phyloP scores from a whole-genome alignment of 2,113 vertebrate genomes.

The Callipepla squamata region DNA sequence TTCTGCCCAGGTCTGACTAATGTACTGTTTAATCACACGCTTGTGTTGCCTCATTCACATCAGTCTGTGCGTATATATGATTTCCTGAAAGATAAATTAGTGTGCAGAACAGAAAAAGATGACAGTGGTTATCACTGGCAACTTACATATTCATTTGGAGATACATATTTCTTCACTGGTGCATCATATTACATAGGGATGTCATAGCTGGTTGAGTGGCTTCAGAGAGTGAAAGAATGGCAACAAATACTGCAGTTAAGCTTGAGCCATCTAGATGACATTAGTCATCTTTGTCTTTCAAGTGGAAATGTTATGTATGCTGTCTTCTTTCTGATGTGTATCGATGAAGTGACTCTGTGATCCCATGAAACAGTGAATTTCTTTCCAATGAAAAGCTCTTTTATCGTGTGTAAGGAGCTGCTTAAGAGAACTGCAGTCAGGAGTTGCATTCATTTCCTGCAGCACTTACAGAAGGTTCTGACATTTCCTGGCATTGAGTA shows the following conservation, averaged over 20 bases:
- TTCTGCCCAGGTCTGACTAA: not conserved
- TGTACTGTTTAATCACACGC: not conserved
- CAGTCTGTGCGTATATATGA: not conserved
- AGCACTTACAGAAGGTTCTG: not conserved
- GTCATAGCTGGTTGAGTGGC: not conserved
- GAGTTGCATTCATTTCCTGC: not conserved
- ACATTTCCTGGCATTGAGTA: not conserved
- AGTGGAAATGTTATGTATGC: not conserved
- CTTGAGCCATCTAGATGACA: not conserved
- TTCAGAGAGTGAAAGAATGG: not conserved
- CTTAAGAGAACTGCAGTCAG: not conserved
- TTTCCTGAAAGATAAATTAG: not conserved
- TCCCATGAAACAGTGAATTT: not conserved
- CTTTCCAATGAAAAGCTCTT: not conserved
- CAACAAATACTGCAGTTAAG: not conserved
- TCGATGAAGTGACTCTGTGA: not conserved
- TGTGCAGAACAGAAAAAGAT: not conserved
- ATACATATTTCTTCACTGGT: not conserved
- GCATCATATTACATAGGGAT: not conserved
- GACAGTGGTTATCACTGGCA: not conserved
- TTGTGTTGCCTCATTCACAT: not conserved
- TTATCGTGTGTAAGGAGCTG: not conserved
- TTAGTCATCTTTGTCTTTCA: not conserved
- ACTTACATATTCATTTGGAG: not conserved
- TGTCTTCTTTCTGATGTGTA: not conserved